These are phyloP conservation scores for Amphimedon queenslandica DNA, from an alignment of 37 sponge, comb jelly and placozoan genomes.

Conservation along the genomic window DNA sequence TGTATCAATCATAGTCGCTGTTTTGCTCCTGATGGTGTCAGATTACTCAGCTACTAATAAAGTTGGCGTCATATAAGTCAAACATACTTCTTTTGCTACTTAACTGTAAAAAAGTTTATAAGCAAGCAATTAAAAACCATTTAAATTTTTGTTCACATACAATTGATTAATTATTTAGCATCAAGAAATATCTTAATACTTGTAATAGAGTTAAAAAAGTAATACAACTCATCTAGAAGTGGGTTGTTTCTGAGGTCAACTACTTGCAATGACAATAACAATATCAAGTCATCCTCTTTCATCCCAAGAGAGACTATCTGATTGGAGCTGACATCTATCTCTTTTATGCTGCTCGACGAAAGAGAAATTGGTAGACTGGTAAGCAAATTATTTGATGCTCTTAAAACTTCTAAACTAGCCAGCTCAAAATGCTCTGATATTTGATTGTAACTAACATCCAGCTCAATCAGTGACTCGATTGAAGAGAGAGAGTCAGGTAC, in stretches of 20 bases:
- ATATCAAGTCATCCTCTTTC: constrained; percentile 8
- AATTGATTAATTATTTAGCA: neutral
- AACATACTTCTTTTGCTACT: too few species aligned
- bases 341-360: neutral
- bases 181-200: constrained; percentile 21
- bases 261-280: neutral
- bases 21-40: too few species aligned
- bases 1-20: too few species aligned
- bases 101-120: too few species aligned
- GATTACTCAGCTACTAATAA: too few species aligned
- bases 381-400: neutral
- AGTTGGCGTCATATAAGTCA: too few species aligned
- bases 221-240: neutral
- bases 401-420: neutral
- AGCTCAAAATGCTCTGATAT: neutral
- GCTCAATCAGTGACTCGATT: constrained; percentile 6
- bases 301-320: neutral
- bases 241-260: constrained; percentile 17
- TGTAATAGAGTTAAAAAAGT: constrained; percentile 4
- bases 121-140: too few species aligned
- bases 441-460: constrained; percentile 42
- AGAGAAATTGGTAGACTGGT: neutral
- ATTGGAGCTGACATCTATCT: constrained; percentile 17
- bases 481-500: constrained; percentile 21
- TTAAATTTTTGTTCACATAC: too few species aligned